Evolutionary conservation across 1,140 invertebrate genomes (phyloP).

Genomic region (Drosophila littoralis): DNA sequence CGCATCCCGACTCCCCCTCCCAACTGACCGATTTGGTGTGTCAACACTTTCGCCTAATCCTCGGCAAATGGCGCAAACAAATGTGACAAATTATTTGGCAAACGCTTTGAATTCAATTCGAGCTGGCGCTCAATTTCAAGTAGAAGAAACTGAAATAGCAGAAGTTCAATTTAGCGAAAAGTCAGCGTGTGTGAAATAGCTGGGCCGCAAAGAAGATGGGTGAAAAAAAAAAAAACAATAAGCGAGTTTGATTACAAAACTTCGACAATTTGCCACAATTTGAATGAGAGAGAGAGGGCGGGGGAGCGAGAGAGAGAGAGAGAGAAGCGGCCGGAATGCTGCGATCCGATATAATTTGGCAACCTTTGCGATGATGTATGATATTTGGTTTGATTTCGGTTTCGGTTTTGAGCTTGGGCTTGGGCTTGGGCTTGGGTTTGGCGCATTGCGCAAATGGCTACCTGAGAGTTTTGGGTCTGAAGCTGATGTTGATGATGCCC

Average conservation of each 20-base stretch:
- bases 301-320: background rate
- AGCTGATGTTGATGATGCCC: slow-evolving; percentile 38
- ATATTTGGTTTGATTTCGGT: slow-evolving; percentile 56
- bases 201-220: slow-evolving; percentile 23
- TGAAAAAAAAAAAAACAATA: slow-evolving; percentile 24
- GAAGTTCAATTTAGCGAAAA: slow-evolving; percentile 29
- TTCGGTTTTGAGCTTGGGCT: background rate
- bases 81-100: slow-evolving; percentile 62
- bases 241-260: slow-evolving; percentile 65
- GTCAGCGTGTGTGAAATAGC: slow-evolving; percentile 54
- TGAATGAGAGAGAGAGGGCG: slow-evolving; percentile 21
- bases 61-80: slow-evolving; percentile 6
- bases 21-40: background rate
- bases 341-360: slow-evolving; percentile 46
- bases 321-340: background rate
- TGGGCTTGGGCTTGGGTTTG: background rate
- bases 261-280: slow-evolving; percentile 70
- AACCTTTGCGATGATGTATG: slow-evolving; percentile 72
- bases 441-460: slow-evolving; percentile 53
- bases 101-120: slow-evolving; percentile 29
- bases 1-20: background rate
- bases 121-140: slow-evolving; percentile 8
- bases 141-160: slow-evolving; percentile 7
- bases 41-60: slow-evolving; percentile 28
- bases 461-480: slow-evolving; percentile 15